Evolutionary conservation across 2,113 vertebrate genomes (phyloP).

Genomic region (Rhinogobius similis): DNA sequence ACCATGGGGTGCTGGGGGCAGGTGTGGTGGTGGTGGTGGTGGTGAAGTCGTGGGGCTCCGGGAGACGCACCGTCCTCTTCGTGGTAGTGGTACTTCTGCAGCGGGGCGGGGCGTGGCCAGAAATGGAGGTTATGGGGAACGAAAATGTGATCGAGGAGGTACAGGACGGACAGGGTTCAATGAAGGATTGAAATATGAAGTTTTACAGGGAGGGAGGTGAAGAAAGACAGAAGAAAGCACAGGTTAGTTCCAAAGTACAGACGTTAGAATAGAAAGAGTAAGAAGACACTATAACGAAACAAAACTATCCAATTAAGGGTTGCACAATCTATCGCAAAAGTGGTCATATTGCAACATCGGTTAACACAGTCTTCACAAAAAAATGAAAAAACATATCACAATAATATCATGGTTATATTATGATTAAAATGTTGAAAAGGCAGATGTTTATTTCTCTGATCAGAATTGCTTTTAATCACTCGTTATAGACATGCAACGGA

Average conservation of each 20-base stretch:
- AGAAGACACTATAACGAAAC: background rate
- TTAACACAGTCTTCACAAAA: no score
- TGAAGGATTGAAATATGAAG: background rate
- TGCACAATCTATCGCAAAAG: no score
- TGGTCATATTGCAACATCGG: no score
- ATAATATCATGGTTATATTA: no score
- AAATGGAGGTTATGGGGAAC: background rate
- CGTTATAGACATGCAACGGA: no score
- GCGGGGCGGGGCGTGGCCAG: background rate
- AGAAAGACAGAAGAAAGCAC: background rate
- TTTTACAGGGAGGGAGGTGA: background rate
- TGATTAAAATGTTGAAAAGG: no score
- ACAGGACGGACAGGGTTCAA: background rate
- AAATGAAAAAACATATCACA: no score
- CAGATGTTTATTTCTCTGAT: no score
- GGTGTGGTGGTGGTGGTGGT: constrained; percentile 65
- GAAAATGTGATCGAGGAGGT: background rate
- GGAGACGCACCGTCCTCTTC: constrained; percentile 71
- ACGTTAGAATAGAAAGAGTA: background rate
- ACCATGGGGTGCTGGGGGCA: constrained; percentile 68
- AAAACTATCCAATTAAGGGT: no score
- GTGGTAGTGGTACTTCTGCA: constrained; percentile 70
- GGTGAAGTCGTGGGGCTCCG: constrained; percentile 65
- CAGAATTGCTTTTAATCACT: no score
- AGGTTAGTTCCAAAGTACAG: background rate